Evolutionary conservation across 2,888 invertebrate genomes (phyloP), one percentile per base, ranked within the genome.

Genomic region (Melanotus villosus): DNA sequence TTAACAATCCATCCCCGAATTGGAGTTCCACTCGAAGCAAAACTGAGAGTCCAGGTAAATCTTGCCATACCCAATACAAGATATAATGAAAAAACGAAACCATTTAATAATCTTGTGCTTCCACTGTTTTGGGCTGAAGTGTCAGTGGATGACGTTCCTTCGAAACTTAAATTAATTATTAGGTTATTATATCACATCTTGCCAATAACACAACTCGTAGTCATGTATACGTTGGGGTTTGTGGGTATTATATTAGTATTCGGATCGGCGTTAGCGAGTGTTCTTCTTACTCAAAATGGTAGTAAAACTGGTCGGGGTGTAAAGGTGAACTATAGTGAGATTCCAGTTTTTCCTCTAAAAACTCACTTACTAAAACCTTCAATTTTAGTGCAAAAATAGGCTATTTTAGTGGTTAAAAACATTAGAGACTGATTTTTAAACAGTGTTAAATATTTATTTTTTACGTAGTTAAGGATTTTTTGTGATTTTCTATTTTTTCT

Each of bases 81-180:
- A 16, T 92, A 89, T 41, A 92, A 92, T 78, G 83, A 86, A 0
- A 86, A 88, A 75, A 89, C 91, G 26, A 82, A 80, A 16, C 88
- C 87, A 0, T 89, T 93, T 74, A 90, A 91, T 72, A 86, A 90
- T 65, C 85, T 90, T 67, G 88, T 89, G 0, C 54, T 94, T 47
- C 94, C 94, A 0, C 80, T 94, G 10, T 86, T 93, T 60, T 93
- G 94, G 93, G 80, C 91, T 0, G 90, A 93, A 77, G 80, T 93
- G 82, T 72, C 74, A 2, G 74, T 81, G 2, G 90, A 72, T 7
- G 77, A 79, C 0, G 47, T 82, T 12, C 81, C 83, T 0, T n/a
- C 64, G 4, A 16, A 75, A 1, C 71, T 82, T 4, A 54, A 68
- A 2, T 47, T 78, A n/a, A 63, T 78, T 2, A 34, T 82, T n/a